Evolutionary conservation across 2,888 invertebrate species (phyloP).

Genomic region (Himalopsyche anomala): DNA sequence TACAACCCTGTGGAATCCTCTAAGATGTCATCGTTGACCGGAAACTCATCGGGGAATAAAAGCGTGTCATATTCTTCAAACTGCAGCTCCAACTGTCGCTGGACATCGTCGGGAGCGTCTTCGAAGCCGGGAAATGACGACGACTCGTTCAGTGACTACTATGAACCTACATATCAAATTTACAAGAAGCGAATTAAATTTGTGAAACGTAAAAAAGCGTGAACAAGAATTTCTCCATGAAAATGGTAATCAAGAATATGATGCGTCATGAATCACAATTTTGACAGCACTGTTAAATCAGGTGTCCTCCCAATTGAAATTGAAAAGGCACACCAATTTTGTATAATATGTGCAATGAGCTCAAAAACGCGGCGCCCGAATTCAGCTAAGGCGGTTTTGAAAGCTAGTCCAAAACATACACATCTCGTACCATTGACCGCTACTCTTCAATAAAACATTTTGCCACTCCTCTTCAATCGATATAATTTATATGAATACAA

Average conservation of each 20-base stretch:
- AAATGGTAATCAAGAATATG: neutral
- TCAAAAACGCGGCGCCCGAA: neutral
- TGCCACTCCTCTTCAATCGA: too few relatives aligned
- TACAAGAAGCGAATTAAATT: conserved; percentile 63
- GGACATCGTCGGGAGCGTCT: conserved; percentile 62
- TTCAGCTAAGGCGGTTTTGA: neutral
- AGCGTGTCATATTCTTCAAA: conserved; percentile 48
- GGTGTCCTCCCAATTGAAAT: neutral
- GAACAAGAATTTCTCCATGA: neutral
- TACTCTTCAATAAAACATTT: too few relatives aligned
- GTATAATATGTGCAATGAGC: neutral
- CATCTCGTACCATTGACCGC: too few relatives aligned
- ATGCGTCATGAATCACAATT: neutral
- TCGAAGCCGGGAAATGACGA: conserved; percentile 56
- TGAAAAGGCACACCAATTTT: neutral
- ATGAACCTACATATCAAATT: conserved; percentile 45
- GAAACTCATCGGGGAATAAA: neutral
- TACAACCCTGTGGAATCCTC: conserved; percentile 67
- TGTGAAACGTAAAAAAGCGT: conserved; percentile 61
- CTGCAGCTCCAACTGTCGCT: conserved; percentile 63
- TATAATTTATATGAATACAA: too few relatives aligned
- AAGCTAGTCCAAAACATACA: too few relatives aligned
- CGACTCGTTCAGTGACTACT: conserved; percentile 54
- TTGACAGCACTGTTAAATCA: neutral
- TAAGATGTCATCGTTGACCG: neutral